These are phyloP conservation scores for Eubasilissa regina DNA, from an alignment of 1,140 invertebrate genomes.

Conservation along the genomic window DNA sequence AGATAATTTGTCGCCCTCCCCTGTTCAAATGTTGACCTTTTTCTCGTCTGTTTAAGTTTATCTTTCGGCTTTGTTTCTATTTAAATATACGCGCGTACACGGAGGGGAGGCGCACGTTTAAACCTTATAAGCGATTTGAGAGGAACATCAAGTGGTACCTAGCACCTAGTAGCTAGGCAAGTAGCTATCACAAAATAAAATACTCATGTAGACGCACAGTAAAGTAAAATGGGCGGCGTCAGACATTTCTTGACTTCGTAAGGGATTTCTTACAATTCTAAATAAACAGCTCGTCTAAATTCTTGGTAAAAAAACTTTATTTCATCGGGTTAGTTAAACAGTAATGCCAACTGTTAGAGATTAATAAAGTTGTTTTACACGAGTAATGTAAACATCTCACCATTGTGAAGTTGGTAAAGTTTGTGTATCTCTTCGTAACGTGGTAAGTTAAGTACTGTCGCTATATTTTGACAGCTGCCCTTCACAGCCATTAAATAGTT, in stretches of 20 bases:
- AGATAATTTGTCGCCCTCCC: slow-evolving; percentile 31
- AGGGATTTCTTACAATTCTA: slow-evolving; percentile 3
- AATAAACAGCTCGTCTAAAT: no score
- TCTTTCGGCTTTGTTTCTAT: slow-evolving; percentile 21
- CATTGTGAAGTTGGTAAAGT: no score
- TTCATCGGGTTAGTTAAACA: no score
- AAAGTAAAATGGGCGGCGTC: slow-evolving; percentile 8
- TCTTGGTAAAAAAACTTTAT: no score
- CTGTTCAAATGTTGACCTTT: slow-evolving; percentile 28
- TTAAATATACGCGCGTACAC: slow-evolving; percentile 2
- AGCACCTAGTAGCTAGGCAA: not conserved
- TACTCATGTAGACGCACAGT: slow-evolving; percentile 14
- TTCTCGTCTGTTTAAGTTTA: slow-evolving; percentile 18
- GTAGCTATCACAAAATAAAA: not conserved
- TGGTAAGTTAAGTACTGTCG: no score
- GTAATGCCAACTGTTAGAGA: no score
- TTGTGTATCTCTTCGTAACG: no score
- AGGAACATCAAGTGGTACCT: slow-evolving; percentile 2
- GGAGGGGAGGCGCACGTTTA: slow-evolving; percentile 1
- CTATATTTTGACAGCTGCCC: no score
- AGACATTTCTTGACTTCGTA: not conserved
- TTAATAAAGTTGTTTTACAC: no score
- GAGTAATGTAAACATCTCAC: no score
- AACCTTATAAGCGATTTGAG: slow-evolving; percentile 15
- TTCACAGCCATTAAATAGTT: no score